Evolutionary conservation across 1,140 invertebrate species (phyloP), one percentile per base, ranked within the genome.

Genomic region (Drosophila mayri): DNA sequence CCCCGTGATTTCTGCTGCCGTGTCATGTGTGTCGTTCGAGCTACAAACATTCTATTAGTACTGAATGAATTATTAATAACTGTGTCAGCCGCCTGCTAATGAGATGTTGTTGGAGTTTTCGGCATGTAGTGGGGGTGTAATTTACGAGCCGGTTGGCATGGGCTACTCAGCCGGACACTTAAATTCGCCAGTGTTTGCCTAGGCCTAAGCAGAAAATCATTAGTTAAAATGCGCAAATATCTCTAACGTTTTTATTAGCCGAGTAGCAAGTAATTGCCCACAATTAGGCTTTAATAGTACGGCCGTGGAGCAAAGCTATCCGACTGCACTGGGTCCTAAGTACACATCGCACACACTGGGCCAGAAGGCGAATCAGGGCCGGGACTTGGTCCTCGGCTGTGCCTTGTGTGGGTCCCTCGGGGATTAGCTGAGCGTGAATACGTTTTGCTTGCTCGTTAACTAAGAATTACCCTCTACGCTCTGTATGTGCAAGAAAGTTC

Each of bases 211-310:
- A 63, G 77, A 90, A 90, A 85, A 90, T 85, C 85, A 90, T 90
- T 90, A 90, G 85, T 79, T 85, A 81, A 90, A 90, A 90, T 85
- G 82, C 81, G 85, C 85, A 88, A 88, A 88, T 90, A 88, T 81
- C 65, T 88, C 81, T 90, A 88, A 88, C 85, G 85, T 84, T 88
- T 88, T 88, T 88, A 88, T 88, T 88, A 88, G 85, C 63, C 67
- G 49, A 81, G 70, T 76, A 73, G 74, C 74, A 81, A 90, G 85
- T 90, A 90, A 90, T 90, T 90, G 85, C 68, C 85, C 81, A 63
- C 75, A 90, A 90, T 90, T 90, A 90, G 81, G 85, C 71, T 84
- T 67, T 79, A 90, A 90, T 81, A 75, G 80, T 64, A 88, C 66
- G 67, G 62, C 68, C 67, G 64, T 68, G 58, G 84, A 76, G 76